Evolutionary conservation across 92 coral and sea anemone species (phyloP).

Genomic region (Palythoa grandis): DNA sequence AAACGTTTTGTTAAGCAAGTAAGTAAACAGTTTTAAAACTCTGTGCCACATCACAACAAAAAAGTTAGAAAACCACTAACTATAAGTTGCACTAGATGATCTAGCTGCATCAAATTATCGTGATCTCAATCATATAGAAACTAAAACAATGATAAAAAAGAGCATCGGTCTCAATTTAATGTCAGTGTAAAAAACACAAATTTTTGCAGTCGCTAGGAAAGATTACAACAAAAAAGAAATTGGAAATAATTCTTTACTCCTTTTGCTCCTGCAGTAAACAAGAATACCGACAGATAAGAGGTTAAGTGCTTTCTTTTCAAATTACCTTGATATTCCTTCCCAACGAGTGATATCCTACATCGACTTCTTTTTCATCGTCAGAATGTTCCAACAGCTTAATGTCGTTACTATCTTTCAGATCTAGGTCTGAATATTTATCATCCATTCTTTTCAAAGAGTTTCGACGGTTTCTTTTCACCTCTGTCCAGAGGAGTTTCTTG

Average conservation of each 20-base stretch:
- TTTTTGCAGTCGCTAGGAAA: not conserved
- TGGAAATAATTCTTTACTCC: not conserved
- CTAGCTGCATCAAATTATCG: not conserved
- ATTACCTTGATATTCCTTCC: constrained; percentile 84
- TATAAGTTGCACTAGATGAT: no score
- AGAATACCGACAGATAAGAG: not conserved
- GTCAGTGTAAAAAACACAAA: not conserved
- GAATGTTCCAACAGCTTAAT: constrained; percentile 45
- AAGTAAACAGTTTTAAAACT: no score
- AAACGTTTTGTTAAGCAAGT: no score
- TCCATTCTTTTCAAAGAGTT: constrained; percentile 6
- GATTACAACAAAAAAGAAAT: not conserved
- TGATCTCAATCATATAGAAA: not conserved
- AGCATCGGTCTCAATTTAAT: not conserved
- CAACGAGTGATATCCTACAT: constrained; percentile 82
- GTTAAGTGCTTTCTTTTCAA: not conserved
- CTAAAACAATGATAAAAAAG: not conserved
- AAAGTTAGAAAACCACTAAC: no score
- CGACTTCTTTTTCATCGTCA: constrained; percentile 65
- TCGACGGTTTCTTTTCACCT: not conserved
- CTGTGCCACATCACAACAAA: no score
- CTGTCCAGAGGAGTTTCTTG: not conserved
- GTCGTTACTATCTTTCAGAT: constrained; percentile 61
- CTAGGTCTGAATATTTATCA: not conserved
- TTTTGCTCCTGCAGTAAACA: not conserved